Evolutionary conservation across 2,888 invertebrate species (phyloP).

Genomic region (Atethmia centrago): DNA sequence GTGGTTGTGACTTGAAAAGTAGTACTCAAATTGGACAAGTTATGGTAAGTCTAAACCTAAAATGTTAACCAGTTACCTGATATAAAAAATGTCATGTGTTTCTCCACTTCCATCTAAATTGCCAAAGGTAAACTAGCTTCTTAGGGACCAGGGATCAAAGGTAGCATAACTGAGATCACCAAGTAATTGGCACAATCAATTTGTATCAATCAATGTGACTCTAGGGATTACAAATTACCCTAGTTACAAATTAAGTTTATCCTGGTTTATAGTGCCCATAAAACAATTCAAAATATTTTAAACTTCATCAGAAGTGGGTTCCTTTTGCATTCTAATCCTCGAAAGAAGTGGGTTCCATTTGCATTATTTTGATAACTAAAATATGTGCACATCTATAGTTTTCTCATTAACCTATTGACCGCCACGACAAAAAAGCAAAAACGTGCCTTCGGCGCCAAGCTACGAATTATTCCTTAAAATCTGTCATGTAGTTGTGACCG

Average conservation of each 20-base stretch:
- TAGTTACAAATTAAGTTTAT: not conserved
- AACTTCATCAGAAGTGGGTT: too few relatives aligned
- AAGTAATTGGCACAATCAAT: not conserved
- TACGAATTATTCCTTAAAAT: too few relatives aligned
- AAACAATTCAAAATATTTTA: not conserved
- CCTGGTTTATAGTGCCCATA: not conserved
- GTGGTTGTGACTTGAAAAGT: conserved; percentile 74
- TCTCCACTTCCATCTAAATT: not conserved
- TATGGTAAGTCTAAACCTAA: conserved; percentile 67
- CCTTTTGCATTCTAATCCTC: not conserved
- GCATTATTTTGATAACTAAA: not conserved
- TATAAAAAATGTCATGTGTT: not conserved
- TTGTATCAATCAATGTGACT: too few relatives aligned
- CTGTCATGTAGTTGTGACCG: too few relatives aligned
- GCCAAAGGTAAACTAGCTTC: not conserved
- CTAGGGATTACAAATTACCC: too few relatives aligned
- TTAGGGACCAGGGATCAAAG: not conserved
- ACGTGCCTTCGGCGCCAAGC: too few relatives aligned
- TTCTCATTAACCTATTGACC: too few relatives aligned
- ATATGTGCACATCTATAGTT: not conserved
- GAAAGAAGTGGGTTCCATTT: not conserved
- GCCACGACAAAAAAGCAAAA: too few relatives aligned
- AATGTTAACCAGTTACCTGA: not conserved
- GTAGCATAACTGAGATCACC: not conserved
- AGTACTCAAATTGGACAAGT: conserved; percentile 63